Evolutionary conservation across 2,888 invertebrate species (phyloP).

Genomic region (Podabrus alpinus): DNA sequence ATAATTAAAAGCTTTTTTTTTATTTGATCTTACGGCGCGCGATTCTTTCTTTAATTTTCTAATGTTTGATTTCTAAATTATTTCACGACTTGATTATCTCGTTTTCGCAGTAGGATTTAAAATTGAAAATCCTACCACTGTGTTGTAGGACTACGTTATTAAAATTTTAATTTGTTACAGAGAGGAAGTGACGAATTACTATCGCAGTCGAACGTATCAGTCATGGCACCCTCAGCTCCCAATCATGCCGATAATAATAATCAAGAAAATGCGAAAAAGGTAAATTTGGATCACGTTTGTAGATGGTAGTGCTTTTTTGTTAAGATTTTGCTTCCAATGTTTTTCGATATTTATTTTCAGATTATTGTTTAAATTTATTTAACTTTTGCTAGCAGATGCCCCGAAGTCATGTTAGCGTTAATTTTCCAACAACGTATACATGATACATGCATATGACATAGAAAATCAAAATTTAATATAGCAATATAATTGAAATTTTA

Average conservation of each 20-base stretch:
- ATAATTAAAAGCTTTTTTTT: constrained; percentile 22
- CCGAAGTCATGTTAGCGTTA: constrained; percentile 18
- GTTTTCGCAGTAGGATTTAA: neutral
- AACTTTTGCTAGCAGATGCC: constrained; percentile 4
- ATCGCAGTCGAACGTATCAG: constrained; percentile 91
- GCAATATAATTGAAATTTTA: neutral
- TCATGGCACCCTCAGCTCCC: constrained; percentile 90
- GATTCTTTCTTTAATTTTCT: constrained; percentile 12
- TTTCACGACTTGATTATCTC: neutral
- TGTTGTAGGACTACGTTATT: neutral
- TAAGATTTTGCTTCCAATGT: neutral
- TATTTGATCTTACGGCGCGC: constrained; percentile 11
- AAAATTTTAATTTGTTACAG: constrained; percentile 64
- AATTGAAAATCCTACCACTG: neutral
- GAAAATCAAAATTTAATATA: neutral
- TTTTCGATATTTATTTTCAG: neutral
- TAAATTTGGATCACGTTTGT: constrained; percentile 55
- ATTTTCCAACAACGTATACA: constrained; percentile 9
- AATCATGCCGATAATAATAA: constrained; percentile 88
- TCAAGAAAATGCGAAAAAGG: constrained; percentile 92
- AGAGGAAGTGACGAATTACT: constrained; percentile 97
- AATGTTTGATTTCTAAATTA: constrained; percentile 7
- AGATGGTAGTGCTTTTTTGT: neutral
- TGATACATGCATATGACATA: constrained; percentile 23
- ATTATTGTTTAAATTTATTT: constrained; percentile 6